Conservation (phyloP, 2,888 invertebrate genomes). For the Rapana venosa region DNA sequence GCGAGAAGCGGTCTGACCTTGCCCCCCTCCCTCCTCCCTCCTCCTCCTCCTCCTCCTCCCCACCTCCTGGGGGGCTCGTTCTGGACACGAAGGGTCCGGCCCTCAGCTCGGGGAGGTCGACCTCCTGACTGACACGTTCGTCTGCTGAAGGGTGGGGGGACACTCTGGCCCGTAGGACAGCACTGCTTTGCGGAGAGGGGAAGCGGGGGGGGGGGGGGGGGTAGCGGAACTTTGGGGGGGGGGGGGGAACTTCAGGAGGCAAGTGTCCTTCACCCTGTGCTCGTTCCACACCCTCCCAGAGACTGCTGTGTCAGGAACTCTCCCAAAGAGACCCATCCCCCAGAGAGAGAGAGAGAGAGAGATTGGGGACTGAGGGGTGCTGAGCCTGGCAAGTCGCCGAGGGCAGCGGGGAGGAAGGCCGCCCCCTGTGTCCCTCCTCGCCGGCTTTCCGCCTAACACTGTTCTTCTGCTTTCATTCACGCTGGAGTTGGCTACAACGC, state of each 20-base stretch:
- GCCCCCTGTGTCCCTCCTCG: neutral
- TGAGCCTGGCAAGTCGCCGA: neutral
- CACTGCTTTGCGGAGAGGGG: neutral
- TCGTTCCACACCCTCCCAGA: neutral
- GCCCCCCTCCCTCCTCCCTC: neutral
- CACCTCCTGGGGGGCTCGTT: neutral
- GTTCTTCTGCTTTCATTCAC: neutral
- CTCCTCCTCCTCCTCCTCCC: neutral
- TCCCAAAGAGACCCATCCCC: neutral
- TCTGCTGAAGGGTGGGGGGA: neutral
- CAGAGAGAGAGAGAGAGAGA: neutral
- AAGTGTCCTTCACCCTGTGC: conserved; percentile 12
- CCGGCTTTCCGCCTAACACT: neutral
- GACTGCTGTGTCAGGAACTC: neutral
- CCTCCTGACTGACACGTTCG: no score
- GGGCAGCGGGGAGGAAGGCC: neutral
- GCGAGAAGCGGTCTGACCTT: neutral
- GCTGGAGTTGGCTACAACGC: neutral
- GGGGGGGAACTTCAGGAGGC: neutral
- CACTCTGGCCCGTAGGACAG: neutral
- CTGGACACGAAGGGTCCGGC: no score
- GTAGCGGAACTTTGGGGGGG: neutral
- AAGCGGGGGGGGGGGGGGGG: neutral
- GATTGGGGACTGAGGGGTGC: neutral
- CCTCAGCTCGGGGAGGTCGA: no score